Percentiles rank a stretch among this genome's conserved stretches.
These are phyloP conservation scores for Hypomesus transpacificus DNA, from an alignment of 2,113 vertebrate genomes.

Conservation along the genomic window DNA sequence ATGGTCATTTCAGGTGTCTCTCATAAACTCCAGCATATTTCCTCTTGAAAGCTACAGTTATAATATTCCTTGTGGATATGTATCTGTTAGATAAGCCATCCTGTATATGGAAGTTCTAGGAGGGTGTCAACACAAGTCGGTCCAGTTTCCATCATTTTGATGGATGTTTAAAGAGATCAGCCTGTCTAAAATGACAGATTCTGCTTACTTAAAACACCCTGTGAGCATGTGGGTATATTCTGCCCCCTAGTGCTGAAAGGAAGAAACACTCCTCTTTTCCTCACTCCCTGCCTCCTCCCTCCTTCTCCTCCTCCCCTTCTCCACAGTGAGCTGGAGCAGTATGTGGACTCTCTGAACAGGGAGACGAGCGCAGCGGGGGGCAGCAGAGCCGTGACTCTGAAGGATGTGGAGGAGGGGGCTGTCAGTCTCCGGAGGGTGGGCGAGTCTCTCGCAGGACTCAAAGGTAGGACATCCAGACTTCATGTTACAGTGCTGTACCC, in stretches of 20 bases:
- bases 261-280: not conserved
- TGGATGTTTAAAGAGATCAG: too few relatives aligned
- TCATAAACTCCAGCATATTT: too few relatives aligned
- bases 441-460: conserved; percentile 87
- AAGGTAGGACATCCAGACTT: conserved; percentile 70
- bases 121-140: not conserved
- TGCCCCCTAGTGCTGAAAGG: conserved; percentile 58
- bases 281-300: not conserved
- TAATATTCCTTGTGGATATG: not conserved
- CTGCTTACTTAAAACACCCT: not conserved
- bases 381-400: conserved; percentile 77
- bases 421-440: conserved; percentile 89
- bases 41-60: too few relatives aligned
- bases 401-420: conserved; percentile 91
- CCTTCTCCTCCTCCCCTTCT: not conserved
- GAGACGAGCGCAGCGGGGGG: conserved; percentile 60
- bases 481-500: not conserved
- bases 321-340: conserved; percentile 86
- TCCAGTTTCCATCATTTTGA: too few relatives aligned
- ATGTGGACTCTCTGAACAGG: conserved; percentile 82
- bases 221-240: conserved; percentile 6
- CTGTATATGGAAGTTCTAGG: not conserved
- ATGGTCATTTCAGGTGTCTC: too few relatives aligned
- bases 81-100: too few relatives aligned
- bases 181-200: too few relatives aligned